Percentiles rank a stretch among this genome's conserved stretches.
phyloP scores from a whole-genome alignment of 2,113 vertebrate species.

The Caretta caretta region DNA sequence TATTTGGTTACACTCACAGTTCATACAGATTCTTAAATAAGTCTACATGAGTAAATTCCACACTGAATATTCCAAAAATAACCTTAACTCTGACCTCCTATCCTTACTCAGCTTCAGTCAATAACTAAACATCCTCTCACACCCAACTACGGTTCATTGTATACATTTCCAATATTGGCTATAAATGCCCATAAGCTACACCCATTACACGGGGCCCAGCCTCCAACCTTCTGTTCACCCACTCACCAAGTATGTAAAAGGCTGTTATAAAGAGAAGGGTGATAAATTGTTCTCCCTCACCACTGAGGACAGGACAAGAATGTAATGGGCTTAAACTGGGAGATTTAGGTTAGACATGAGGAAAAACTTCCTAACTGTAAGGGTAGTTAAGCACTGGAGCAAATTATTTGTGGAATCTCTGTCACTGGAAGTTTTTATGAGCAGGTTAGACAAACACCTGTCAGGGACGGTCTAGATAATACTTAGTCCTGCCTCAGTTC shows the following conservation, averaged over 20 bases:
- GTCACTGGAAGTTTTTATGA: too few species aligned
- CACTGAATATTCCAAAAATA: background rate
- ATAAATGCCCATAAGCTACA: background rate
- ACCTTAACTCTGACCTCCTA: background rate
- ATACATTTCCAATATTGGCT: background rate
- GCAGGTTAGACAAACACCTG: too few species aligned
- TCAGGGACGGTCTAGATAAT: too few species aligned
- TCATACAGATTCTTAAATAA: accelerated
- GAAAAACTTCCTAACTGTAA: too few species aligned
- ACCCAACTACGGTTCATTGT: background rate
- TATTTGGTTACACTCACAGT: accelerated
- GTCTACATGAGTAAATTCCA: background rate
- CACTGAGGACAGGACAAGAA: too few species aligned
- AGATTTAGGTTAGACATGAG: too few species aligned
- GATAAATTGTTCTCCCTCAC: too few species aligned
- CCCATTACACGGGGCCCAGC: background rate
- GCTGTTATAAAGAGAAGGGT: too few species aligned
- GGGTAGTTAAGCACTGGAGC: too few species aligned
- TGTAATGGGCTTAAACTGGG: too few species aligned
- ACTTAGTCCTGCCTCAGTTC: too few species aligned
- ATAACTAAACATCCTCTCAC: background rate
- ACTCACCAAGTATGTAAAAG: background rate
- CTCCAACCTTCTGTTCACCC: background rate
- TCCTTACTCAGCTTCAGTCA: background rate
- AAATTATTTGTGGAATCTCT: too few species aligned